These are phyloP conservation scores for Cephus cinctus DNA, from an alignment of 1,140 invertebrate genomes.

Conservation along the genomic window DNA sequence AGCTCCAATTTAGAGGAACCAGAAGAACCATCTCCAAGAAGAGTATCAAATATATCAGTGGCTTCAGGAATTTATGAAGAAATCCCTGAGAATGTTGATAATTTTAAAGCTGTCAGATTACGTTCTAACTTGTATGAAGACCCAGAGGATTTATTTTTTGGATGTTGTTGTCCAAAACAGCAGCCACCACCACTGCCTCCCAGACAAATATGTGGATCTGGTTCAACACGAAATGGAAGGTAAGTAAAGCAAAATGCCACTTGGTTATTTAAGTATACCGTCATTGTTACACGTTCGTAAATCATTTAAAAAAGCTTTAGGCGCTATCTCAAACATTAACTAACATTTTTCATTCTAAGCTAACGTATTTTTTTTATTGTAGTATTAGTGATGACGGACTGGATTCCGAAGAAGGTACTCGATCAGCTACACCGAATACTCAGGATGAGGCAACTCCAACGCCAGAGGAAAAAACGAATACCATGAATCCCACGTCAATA, in stretches of 20 bases:
- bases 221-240: conserved; percentile 37
- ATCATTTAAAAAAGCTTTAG: background rate
- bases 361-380: conserved; percentile 5
- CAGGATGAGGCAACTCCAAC: conserved; percentile 31
- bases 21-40: conserved; percentile 33
- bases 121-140: conserved; percentile 39
- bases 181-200: conserved; percentile 52
- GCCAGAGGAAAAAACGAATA: conserved; percentile 25
- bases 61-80: conserved; percentile 60
- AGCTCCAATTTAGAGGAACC: conserved; percentile 28
- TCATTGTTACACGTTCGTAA: background rate
- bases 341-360: no score
- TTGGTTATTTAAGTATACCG: background rate
- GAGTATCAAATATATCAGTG: conserved; percentile 54
- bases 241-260: conserved; percentile 9
- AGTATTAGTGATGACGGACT: conserved; percentile 39
- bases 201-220: conserved; percentile 34
- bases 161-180: conserved; percentile 16
- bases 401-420: conserved; percentile 34
- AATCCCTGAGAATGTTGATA: conserved; percentile 43
- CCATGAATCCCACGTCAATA: conserved; percentile 11
- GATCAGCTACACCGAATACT: conserved; percentile 34
- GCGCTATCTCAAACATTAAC: no score
- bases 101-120: conserved; percentile 15
- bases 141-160: conserved; percentile 33